Conservation (phyloP, 1,140 invertebrate species). For the Wiebesia pumilae region DNA sequence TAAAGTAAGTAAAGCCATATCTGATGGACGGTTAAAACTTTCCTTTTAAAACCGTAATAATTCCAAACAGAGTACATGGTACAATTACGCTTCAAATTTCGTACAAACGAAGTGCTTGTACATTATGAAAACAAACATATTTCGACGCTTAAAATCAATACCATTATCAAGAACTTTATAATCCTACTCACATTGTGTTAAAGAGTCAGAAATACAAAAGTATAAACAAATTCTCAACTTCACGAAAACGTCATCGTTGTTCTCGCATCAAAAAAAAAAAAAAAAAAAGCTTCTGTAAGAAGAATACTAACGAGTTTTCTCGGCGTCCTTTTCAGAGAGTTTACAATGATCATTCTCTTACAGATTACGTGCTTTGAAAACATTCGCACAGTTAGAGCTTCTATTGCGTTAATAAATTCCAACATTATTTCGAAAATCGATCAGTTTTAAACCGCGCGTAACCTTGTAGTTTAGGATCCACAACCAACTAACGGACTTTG, state of each 20-base stretch:
- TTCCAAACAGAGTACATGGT: not conserved
- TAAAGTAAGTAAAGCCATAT: not conserved
- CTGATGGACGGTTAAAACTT: not conserved
- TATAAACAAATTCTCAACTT: too few species aligned
- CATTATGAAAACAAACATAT: conserved; percentile 5
- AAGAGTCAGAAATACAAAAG: too few species aligned
- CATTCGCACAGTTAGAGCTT: not conserved
- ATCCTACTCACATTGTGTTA: not conserved
- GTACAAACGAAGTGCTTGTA: not conserved
- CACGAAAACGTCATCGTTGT: too few species aligned
- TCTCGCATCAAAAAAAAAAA: too few species aligned
- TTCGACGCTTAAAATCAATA: not conserved
- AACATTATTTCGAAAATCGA: too few species aligned
- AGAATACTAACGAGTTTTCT: not conserved
- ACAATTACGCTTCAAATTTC: not conserved
- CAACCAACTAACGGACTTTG: too few species aligned
- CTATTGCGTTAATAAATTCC: too few species aligned
- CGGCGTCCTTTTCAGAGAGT: not conserved
- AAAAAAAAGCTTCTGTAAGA: too few species aligned
- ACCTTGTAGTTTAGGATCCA: too few species aligned
- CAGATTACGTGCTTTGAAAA: not conserved
- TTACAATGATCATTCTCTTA: not conserved
- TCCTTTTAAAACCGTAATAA: conserved; percentile 17
- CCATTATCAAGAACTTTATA: not conserved
- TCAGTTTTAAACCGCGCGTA: too few species aligned